Conservation (phyloP, 2,113 vertebrate genomes). For the Albula goreensis region DNA sequence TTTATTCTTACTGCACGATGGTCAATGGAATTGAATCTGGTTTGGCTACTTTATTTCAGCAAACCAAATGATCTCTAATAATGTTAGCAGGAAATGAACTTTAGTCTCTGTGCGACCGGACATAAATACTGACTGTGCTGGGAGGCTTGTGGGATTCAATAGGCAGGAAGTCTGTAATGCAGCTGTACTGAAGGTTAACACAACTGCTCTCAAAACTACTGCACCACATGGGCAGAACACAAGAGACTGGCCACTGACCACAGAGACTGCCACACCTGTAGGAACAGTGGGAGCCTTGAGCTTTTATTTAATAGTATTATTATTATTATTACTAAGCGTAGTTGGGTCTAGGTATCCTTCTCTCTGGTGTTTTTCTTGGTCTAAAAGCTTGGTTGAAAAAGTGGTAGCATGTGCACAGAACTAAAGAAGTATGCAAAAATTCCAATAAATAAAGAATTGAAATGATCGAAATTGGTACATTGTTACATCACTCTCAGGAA, state of each 20-base stretch:
- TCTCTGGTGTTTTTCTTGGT: too few relatives aligned
- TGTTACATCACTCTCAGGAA: too few relatives aligned
- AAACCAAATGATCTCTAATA: constrained; percentile 29
- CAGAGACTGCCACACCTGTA: not conserved
- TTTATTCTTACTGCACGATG: not conserved
- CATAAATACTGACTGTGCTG: constrained; percentile 36
- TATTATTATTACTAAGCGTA: too few relatives aligned
- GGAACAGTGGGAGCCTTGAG: not conserved
- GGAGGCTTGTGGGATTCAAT: constrained; percentile 39
- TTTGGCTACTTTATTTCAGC: not conserved
- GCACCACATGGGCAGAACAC: not conserved
- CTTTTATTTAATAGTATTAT: too few relatives aligned
- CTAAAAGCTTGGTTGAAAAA: too few relatives aligned
- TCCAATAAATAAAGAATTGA: too few relatives aligned
- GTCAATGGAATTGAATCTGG: not conserved
- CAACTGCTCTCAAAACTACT: constrained; percentile 23
- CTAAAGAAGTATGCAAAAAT: too few relatives aligned
- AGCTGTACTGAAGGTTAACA: constrained; percentile 45
- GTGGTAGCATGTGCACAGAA: too few relatives aligned
- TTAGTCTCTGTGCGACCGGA: constrained; percentile 45
- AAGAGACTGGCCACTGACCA: constrained; percentile 30
- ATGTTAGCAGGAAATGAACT: constrained; percentile 27
- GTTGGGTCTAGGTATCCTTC: too few relatives aligned
- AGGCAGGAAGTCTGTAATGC: constrained; percentile 47
- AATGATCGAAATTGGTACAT: too few relatives aligned